Percentiles rank a stretch among this genome's conserved stretches.
These are phyloP conservation scores for Tipula lateralis DNA, from an alignment of 2,888 invertebrate species.

Conservation along the genomic window DNA sequence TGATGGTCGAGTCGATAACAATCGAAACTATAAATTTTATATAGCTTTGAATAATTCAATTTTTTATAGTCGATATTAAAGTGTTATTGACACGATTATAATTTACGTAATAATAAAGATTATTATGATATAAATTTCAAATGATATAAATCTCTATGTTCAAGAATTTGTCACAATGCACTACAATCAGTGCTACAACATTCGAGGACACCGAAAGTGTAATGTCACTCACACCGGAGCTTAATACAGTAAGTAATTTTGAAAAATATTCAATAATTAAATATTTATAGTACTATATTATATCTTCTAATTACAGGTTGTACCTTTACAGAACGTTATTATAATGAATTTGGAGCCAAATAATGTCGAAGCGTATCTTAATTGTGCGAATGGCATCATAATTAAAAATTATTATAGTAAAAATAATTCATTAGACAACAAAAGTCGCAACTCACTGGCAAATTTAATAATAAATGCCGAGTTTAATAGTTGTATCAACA, in stretches of 20 bases:
- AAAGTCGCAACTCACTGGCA: background rate
- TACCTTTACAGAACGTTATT: background rate
- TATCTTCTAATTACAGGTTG: background rate
- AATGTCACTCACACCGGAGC: background rate
- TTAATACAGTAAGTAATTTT: background rate
- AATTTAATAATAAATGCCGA: background rate
- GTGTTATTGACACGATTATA: no score
- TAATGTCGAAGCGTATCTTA: background rate
- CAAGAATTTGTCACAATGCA: background rate
- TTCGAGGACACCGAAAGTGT: background rate
- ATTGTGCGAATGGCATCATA: background rate
- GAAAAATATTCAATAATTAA: background rate
- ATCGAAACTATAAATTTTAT: no score
- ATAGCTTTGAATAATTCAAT: no score
- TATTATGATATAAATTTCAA: background rate
- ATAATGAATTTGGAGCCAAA: background rate
- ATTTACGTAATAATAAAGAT: no score
- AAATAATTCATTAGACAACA: background rate
- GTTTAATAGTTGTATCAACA: background rate
- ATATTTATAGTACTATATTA: background rate
- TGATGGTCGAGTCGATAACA: no score
- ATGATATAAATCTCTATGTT: background rate
- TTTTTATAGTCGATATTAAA: no score
- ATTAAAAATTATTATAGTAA: background rate
- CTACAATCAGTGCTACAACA: background rate